Evolutionary conservation across 2,113 vertebrate genomes (phyloP).

Genomic region (Manacus vitellinus): DNA sequence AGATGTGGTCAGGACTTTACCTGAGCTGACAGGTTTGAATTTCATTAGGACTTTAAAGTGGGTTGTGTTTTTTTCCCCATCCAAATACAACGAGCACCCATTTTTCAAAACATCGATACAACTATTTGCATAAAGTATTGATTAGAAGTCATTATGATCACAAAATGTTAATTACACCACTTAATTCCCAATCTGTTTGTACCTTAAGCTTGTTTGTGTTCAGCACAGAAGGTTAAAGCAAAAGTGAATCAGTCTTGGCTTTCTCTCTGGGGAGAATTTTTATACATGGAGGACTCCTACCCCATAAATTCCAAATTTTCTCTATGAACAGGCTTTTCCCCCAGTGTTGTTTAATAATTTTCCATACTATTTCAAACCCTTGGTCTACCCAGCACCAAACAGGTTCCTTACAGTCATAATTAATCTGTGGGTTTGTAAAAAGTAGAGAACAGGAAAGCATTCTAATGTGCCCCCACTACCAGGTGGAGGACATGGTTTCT

Average conservation of each 20-base stretch:
- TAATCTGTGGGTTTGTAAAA: neutral
- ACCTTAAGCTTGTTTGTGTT: slow-evolving; percentile 82
- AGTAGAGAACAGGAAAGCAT: neutral
- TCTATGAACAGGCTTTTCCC: neutral
- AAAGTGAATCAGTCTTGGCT: slow-evolving; percentile 83
- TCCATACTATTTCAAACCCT: neutral
- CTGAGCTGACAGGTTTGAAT: slow-evolving; percentile 75
- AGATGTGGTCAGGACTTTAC: slow-evolving; percentile 75
- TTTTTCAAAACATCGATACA: slow-evolving; percentile 85
- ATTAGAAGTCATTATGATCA: slow-evolving; percentile 93
- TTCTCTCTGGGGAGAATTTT: slow-evolving; percentile 76
- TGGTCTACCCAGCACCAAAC: neutral
- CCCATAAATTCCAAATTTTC: neutral
- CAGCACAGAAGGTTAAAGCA: slow-evolving; percentile 89
- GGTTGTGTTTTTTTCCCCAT: slow-evolving; percentile 58
- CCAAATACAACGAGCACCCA: slow-evolving; percentile 82
- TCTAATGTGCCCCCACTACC: neutral
- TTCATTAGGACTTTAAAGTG: slow-evolving; percentile 76
- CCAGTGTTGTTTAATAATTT: neutral
- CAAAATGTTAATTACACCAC: slow-evolving; percentile 99
- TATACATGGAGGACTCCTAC: neutral
- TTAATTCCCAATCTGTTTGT: slow-evolving; percentile 96
- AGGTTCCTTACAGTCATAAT: neutral
- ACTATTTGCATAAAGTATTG: slow-evolving; percentile 92
- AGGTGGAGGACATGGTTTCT: neutral